Evolutionary conservation across 2,113 vertebrate species (phyloP), one percentile per base, ranked within the genome.

Genomic region (Delphinus delphis): DNA sequence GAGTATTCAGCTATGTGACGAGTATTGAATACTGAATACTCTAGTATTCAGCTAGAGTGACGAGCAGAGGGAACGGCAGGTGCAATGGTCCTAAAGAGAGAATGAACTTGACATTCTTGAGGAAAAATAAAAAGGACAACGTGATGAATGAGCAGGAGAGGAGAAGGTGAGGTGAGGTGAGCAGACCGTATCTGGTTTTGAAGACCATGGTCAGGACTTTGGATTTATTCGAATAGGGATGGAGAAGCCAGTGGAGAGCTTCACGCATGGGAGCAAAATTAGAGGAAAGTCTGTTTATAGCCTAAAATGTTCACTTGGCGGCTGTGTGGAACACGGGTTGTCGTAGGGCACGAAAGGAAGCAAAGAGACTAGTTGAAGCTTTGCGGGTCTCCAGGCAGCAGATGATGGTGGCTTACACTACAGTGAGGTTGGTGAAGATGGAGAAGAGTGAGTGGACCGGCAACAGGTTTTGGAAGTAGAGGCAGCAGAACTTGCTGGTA

Each of bases 401-500:
- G 53, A 5, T 2, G 0, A 38, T 6, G 21, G 21, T 62, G 55
- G 15, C 55, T 88, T 36, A 70, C 23, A 50, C 3, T 14, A 31
- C 0, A 1, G 10, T 5, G 47, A 0, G 47, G 1, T 33, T 44
- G 28, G 6, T 53, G 47, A 93, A 67, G 53, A 63, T n/a, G 44
- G 15, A 63, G 58, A 88, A 63, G 86, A 71, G 85, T 33, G 53
- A 84, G 4, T 21, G 47, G 25, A 2, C 20, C 14, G 9, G 47
- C 41, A 68, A 20, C n/a, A 20, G 3, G 1, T 38, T 76, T 93
- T 25, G 38, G 70, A 81, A 63, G 79, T 5, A 65, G 50, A 83
- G 12, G 12, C 74, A 63, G 44, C 33, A 63, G 62, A 80, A 53
- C 33, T 28, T 36, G 23, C 25, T 17, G 36, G 44, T 41, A 10